Evolutionary conservation across 2,888 invertebrate genomes (phyloP), one percentile per base, ranked within the genome.

Genomic region (Elaeidobius kamerunicus): DNA sequence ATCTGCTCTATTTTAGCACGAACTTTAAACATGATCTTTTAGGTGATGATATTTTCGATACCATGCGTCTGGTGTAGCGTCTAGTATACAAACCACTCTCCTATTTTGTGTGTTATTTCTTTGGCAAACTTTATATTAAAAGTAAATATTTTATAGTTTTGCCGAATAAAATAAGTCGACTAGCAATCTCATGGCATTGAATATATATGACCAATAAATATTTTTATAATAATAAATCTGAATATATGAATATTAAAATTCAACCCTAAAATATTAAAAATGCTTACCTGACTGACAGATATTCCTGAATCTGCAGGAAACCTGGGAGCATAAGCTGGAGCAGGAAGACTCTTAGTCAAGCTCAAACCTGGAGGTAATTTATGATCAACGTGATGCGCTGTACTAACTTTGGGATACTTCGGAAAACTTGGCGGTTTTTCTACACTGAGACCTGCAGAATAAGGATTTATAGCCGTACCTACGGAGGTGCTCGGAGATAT

Each of bases 401-500:
- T 23, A 17, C 27, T 46, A 9, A 34, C 27, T 14, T 19, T 36
- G 18, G 44, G 20, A 23, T 30, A 52, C 16, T 32, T 40, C 11
- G 4, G 30, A 20, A 3, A 47, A 12, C 16, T 32, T 5, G 38
- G 20, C 18, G 15, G 45, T 12, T 52, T 52, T 16, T 51, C 50
- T 39, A 23, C 23, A 15, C 34, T 35, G 6, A 35, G 35, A n/a
- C n/a, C n/a, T 16, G 42, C 15, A 49, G 19, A 48, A 60, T 58
- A 3, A 19, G 18, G 23, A 18, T 14, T 15, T 3, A 19, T n/a
- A 16, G 35, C 20, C 38, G 17, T 17, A 36, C 5, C 16, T 35
- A 11, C 14, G 58, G 57, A 3, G 7, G 65, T 73, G 63, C 78
- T 79, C 3, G 56, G 52, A 0, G 78, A 79, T 11, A 80, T 76